A percentile compares a stretch with the other conserved stretches of the same genome.
These are phyloP conservation scores for Asarcornis scutulata DNA, from an alignment of 2,113 vertebrate species.

Conservation along the genomic window DNA sequence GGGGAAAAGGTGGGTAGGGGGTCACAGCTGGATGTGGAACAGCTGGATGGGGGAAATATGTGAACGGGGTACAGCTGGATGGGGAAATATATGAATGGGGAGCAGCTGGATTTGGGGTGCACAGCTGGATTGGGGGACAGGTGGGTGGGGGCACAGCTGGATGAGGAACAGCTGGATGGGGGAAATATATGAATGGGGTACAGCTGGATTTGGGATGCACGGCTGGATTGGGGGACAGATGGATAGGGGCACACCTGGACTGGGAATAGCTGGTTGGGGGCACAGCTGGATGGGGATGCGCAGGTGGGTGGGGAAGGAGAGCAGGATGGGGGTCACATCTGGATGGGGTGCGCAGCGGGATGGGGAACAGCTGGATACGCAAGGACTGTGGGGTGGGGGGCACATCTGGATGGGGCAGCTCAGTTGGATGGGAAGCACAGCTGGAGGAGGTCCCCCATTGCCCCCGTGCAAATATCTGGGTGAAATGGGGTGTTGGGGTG, in stretches of 20 bases:
- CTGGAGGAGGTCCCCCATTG: background rate
- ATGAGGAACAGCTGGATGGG: background rate
- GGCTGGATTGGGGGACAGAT: no score
- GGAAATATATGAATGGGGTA: background rate
- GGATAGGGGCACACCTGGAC: no score
- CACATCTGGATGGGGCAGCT: background rate
- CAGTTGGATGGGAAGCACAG: background rate
- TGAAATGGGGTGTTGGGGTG: accelerated
- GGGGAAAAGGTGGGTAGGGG: no score
- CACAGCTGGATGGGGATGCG: no score
- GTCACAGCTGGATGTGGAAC: background rate
- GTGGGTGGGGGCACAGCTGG: background rate
- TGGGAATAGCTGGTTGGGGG: no score
- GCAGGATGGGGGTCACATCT: background rate
- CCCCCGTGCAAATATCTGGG: background rate
- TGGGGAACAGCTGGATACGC: no score
- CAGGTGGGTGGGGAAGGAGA: background rate
- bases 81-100: no score
- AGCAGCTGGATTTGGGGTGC: background rate
- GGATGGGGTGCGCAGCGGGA: background rate
- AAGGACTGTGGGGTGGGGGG: background rate
- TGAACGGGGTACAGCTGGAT: background rate
- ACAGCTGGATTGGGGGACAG: background rate
- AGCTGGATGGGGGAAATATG: no score
- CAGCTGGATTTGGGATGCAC: background rate